These are phyloP conservation scores for Phenacoccus solenopsis DNA, from an alignment of 1,140 invertebrate species.

Conservation along the genomic window DNA sequence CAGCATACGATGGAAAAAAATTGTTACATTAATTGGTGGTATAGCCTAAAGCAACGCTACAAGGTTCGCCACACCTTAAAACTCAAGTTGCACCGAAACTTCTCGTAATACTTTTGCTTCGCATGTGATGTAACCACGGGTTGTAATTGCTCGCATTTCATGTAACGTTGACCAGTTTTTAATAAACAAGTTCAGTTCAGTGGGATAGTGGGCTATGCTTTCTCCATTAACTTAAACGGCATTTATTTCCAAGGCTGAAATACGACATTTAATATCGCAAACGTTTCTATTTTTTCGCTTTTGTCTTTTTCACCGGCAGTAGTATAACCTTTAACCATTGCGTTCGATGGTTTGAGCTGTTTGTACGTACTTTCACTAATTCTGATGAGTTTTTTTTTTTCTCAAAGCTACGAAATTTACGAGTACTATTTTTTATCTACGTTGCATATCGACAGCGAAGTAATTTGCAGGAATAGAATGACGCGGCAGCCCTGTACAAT, in stretches of 20 bases:
- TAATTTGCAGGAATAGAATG: too few relatives aligned
- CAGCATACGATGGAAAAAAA: neutral
- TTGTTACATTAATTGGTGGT: neutral
- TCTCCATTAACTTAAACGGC: neutral
- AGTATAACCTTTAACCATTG: neutral
- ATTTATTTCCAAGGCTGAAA: neutral
- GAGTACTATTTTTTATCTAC: neutral
- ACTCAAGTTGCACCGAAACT: neutral
- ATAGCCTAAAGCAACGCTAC: neutral
- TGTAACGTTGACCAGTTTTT: conserved; percentile 1
- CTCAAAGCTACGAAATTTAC: neutral
- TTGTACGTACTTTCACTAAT: neutral
- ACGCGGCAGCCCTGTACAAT: too few relatives aligned
- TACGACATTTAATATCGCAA: neutral
- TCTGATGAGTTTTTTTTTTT: neutral
- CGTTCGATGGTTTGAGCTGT: neutral
- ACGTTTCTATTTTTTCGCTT: neutral
- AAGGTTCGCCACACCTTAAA: neutral
- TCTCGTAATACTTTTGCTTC: neutral
- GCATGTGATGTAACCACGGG: neutral
- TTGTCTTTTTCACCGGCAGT: neutral
- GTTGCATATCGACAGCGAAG: too few relatives aligned
- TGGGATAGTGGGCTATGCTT: conserved; percentile 1
- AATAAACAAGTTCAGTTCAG: conserved; percentile 2
- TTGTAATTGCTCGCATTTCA: conserved; percentile 1